These are phyloP conservation scores for Calvadosia cruxmelitensis DNA, from an alignment of 30 jellyfish, hydroid and myxozoan genomes.

Conservation along the genomic window DNA sequence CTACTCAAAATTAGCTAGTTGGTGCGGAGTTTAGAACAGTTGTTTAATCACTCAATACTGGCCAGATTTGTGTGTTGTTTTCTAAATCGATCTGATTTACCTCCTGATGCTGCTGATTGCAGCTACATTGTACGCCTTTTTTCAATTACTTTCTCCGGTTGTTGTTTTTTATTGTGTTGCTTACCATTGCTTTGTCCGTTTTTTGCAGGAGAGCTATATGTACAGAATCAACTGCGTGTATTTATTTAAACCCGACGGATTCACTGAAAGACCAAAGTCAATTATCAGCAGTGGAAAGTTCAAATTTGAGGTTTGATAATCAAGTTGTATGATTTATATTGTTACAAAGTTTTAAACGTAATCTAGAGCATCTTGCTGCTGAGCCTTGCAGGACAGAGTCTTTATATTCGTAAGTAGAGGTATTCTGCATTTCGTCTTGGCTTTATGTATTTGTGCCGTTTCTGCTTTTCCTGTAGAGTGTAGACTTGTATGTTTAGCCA, in stretches of 20 bases:
- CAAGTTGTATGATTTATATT: neutral
- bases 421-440: neutral
- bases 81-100: no score
- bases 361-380: neutral
- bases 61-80: no score
- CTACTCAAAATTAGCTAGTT: no score
- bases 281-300: conserved; percentile 50
- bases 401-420: neutral
- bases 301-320: conserved; percentile 92
- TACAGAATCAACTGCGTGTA: conserved; percentile 52
- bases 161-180: no score
- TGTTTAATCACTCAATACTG: no score
- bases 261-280: conserved; percentile 56
- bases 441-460: no score
- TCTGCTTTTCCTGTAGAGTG: no score
- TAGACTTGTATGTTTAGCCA: no score
- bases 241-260: conserved; percentile 68
- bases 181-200: neutral
- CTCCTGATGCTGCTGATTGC: no score
- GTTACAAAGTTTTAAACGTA: neutral
- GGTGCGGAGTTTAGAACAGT: no score
- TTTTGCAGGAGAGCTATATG: neutral
- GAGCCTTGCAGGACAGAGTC: neutral
- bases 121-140: no score
- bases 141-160: no score